These are phyloP conservation scores for Noctua pronuba DNA, from an alignment of 2,888 invertebrate genomes.

Conservation along the genomic window DNA sequence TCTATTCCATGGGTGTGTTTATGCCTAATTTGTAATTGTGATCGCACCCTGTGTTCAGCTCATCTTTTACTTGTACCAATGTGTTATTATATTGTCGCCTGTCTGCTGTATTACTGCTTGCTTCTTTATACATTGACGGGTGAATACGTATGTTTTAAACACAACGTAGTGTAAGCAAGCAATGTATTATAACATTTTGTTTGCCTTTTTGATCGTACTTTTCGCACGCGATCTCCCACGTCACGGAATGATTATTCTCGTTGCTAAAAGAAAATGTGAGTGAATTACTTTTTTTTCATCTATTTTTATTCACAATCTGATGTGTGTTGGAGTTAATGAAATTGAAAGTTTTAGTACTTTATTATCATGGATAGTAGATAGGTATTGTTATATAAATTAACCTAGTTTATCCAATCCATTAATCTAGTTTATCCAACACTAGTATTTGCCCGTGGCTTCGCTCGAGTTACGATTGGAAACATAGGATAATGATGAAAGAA, in stretches of 20 bases:
- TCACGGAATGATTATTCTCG: conserved; percentile 73
- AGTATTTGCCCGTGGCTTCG: background rate
- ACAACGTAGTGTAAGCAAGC: conserved; percentile 15
- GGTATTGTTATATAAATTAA: background rate
- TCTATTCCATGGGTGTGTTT: conserved; percentile 83
- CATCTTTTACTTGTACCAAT: conserved; percentile 67
- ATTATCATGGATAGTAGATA: background rate
- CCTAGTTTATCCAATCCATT: background rate
- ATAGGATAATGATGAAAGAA: background rate
- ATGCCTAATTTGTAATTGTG: conserved; percentile 84
- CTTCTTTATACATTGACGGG: conserved; percentile 59
- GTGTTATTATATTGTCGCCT: background rate
- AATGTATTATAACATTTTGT: conserved; percentile 34
- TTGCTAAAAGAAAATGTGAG: conserved; percentile 68
- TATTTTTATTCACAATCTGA: conserved; percentile 72
- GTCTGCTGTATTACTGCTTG: conserved; percentile 10
- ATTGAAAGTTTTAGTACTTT: conserved; percentile 42
- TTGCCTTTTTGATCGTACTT: background rate
- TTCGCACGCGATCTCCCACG: conserved; percentile 68
- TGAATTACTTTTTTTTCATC: conserved; percentile 70
- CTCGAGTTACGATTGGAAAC: background rate
- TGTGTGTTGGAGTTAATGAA: conserved; percentile 41
- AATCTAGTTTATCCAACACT: background rate
- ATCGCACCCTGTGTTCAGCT: conserved; percentile 83
- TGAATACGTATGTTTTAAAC: background rate